Conservation (phyloP, 1,140 invertebrate genomes). For the Delia radicum region DNA sequence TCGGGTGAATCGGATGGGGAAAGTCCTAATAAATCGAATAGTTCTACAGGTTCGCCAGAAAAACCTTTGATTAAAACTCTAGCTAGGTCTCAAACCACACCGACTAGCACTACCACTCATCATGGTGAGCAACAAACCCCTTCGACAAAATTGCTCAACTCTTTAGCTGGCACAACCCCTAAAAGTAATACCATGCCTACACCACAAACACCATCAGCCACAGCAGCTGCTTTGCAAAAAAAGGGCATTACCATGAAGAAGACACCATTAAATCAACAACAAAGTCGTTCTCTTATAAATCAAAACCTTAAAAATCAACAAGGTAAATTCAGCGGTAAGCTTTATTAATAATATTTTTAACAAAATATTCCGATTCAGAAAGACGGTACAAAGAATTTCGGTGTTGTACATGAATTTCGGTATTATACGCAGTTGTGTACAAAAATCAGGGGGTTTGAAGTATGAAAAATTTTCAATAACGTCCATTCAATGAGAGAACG, state of each 20-base stretch:
- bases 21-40: constrained; percentile 44
- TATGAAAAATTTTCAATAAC: too few relatives aligned
- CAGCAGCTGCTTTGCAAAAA: constrained; percentile 42
- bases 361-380: too few relatives aligned
- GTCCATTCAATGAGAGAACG: too few relatives aligned
- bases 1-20: constrained; percentile 46
- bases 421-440: too few relatives aligned
- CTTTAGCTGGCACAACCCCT: constrained; percentile 35
- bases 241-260: constrained; percentile 52
- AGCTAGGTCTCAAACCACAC: not conserved
- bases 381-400: too few relatives aligned
- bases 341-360: not conserved
- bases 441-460: too few relatives aligned
- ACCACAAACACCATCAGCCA: constrained; percentile 30
- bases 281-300: not conserved
- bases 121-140: not conserved
- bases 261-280: constrained; percentile 26
- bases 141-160: constrained; percentile 40
- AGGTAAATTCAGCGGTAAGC: not conserved
- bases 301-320: constrained; percentile 8
- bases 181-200: constrained; percentile 18
- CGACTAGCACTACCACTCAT: not conserved
- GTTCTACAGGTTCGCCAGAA: constrained; percentile 37
- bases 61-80: constrained; percentile 35
- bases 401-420: too few relatives aligned